Evolutionary conservation across 2,113 vertebrate genomes (phyloP), one percentile per base, ranked within the genome.

Genomic region (Caranx melampygus): DNA sequence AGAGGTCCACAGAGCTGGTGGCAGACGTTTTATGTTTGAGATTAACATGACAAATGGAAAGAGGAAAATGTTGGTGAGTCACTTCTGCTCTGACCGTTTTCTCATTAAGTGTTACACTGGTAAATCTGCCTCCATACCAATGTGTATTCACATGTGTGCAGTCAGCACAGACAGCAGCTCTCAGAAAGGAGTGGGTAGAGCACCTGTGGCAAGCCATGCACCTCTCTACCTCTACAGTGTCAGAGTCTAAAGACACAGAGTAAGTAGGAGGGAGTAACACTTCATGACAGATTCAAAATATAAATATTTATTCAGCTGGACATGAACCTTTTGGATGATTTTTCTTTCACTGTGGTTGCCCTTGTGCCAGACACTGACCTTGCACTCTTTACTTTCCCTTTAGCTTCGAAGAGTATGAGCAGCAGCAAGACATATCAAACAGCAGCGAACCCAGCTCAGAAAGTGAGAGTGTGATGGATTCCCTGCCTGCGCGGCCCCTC

Each of bases 11-110:
- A 79, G 61, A 61, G 37, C 58, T 0, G 88, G 80, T 16, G 82
- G 68, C 47, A 94, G 89, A 31, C 89, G 88, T 49, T 95, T 93
- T 15, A 64, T 88, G 45, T 96, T 96, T 87, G 95, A 96, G 82
- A 93, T 96, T 18, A 79, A 61, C 64, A 93, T 96, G 94, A 94
- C 87, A 73, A 95, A 92, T 2, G 94, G 95, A 69, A 96, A 95
- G 88, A 95, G 75, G 72, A 96, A 96, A 90, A 26, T 95, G 68
- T 74, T 96, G 92, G 95, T 96, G 84, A 95, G 95, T 88, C 15
- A 12, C 10, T 0, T 1, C 16, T 45, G 42, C 40, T 37, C 37
- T 61, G 21, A 26, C 33, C 14, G 7, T n/a, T 15, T 8, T 58
- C 31, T 75, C 26, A 26, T 15, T 52, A 40, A 1, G 6, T 35